These are phyloP conservation scores for Rotaria macrura DNA, from an alignment of 2,888 invertebrate species.

Conservation along the genomic window DNA sequence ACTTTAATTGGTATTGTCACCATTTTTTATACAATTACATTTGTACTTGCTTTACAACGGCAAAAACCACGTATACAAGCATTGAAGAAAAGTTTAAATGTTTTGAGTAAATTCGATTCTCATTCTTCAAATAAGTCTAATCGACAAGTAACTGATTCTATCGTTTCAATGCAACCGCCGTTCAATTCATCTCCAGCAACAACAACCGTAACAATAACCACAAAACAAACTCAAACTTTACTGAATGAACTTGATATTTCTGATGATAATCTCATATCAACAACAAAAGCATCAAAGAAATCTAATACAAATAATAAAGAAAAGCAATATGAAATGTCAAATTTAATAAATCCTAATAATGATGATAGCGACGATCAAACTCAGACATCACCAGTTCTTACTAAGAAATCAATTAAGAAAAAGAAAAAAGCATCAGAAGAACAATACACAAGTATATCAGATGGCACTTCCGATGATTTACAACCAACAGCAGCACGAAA, in stretches of 20 bases:
- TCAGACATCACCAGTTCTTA: neutral
- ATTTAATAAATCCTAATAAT: neutral
- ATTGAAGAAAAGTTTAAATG: slow-evolving; percentile 12
- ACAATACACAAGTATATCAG: neutral
- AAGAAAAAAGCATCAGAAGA: neutral
- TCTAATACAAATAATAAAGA: neutral
- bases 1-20: neutral
- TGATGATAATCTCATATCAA: neutral
- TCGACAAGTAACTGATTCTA: neutral
- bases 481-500: neutral
- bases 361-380: neutral
- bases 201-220: too few species aligned
- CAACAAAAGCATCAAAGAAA: neutral
- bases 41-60: neutral
- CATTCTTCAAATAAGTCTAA: neutral
- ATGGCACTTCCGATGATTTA: neutral
- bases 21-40: slow-evolving; percentile 2
- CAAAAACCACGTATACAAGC: slow-evolving; percentile 13
- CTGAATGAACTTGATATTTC: too few species aligned
- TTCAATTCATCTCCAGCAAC: neutral
- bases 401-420: neutral
- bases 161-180: neutral
- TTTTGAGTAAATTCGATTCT: neutral
- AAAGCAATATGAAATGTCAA: neutral
- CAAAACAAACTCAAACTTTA: too few species aligned